Evolutionary conservation across 2,888 invertebrate species (phyloP).

Genomic region (Clostera curtula): DNA sequence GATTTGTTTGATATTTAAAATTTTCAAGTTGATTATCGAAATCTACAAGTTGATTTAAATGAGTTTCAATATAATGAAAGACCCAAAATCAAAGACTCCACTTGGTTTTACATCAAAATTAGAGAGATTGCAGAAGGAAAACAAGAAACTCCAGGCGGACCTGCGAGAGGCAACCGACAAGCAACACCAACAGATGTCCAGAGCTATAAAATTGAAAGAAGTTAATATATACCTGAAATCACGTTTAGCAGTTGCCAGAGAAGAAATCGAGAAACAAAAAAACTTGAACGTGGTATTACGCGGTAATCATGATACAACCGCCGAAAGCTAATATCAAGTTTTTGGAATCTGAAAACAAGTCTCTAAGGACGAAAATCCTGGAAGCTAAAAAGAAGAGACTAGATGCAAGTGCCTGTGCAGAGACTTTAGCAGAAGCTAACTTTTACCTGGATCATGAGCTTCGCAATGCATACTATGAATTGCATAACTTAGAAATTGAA

Average conservation of each 20-base stretch:
- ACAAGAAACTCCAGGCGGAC: slow-evolving; percentile 28
- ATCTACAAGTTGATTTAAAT: no score
- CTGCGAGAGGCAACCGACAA: slow-evolving; percentile 42
- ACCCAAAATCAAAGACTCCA: slow-evolving; percentile 17
- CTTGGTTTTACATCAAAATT: slow-evolving; percentile 9
- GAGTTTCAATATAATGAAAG: slow-evolving; percentile 32
- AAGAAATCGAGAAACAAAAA: slow-evolving; percentile 27
- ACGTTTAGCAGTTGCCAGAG: slow-evolving; percentile 32
- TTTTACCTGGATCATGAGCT: slow-evolving; percentile 41
- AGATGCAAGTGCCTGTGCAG: slow-evolving; percentile 43
- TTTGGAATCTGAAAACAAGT: slow-evolving; percentile 36
- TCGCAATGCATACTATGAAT: slow-evolving; percentile 29
- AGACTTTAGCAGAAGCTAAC: slow-evolving; percentile 44
- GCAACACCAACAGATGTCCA: slow-evolving; percentile 59
- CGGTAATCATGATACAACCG: slow-evolving; percentile 13
- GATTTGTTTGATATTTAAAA: no score
- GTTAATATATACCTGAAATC: slow-evolving; percentile 34
- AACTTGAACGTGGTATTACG: slow-evolving; percentile 18
- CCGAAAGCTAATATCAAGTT: slow-evolving; percentile 22
- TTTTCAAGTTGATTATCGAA: no score
- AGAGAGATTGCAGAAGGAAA: slow-evolving; percentile 23
- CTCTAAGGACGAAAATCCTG: slow-evolving; percentile 31
- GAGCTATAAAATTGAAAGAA: slow-evolving; percentile 53
- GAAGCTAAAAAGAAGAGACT: slow-evolving; percentile 34
- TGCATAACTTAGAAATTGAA: slow-evolving; percentile 28